Percentiles rank a stretch among this genome's conserved stretches.
phyloP scores from a whole-genome alignment of 2,797 vertebrate species.

The Choloepus didactylus region DNA sequence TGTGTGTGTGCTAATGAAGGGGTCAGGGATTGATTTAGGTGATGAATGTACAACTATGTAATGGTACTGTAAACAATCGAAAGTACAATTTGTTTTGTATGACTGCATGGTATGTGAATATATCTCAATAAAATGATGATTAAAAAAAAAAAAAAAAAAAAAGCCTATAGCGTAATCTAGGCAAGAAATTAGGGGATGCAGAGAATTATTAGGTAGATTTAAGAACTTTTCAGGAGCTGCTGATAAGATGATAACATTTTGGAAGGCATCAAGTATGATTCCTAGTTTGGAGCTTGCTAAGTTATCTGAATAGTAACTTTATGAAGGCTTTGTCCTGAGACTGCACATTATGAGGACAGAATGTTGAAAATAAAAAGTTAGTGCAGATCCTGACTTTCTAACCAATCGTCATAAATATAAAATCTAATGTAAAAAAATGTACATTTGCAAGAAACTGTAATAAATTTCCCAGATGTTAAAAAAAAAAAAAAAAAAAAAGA shows the following conservation, averaged over 20 bases:
- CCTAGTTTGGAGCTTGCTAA: background rate
- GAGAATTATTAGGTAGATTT: slow-evolving; percentile 3
- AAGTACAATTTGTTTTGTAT: no score
- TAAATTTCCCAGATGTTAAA: background rate
- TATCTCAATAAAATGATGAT: no score
- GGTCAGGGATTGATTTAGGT: no score
- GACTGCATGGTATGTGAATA: no score
- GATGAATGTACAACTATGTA: no score
- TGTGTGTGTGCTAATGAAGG: no score
- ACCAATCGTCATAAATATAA: background rate
- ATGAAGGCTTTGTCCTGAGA: background rate
- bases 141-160: no score
- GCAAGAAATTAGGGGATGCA: background rate
- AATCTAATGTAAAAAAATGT: background rate
- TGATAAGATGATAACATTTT: slow-evolving; percentile 8
- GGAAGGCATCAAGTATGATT: background rate
- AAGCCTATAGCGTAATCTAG: background rate
- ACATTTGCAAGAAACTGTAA: background rate
- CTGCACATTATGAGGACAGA: background rate
- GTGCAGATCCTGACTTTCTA: background rate
- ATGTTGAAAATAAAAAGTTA: background rate
- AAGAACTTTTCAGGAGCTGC: background rate
- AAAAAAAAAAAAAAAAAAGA: no score
- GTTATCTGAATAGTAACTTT: background rate
- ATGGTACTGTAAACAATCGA: no score